Percentiles rank a stretch among this genome's conserved stretches.
Evolutionary conservation across 2,797 vertebrate genomes (phyloP).

Genomic region (Dromococcyx pavoninus): DNA sequence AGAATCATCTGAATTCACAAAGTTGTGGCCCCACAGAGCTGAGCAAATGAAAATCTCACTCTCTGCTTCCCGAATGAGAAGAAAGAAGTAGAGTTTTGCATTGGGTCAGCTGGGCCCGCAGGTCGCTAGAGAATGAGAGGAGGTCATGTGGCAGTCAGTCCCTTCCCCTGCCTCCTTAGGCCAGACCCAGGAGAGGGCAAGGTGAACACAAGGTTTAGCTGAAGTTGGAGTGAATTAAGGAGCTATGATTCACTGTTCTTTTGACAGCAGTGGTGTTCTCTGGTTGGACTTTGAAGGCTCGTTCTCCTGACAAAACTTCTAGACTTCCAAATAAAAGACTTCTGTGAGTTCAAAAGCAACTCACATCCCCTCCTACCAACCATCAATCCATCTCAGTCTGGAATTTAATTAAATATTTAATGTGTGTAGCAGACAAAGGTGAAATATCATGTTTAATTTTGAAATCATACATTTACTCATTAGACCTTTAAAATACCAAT

Average conservation of each 20-base stretch:
- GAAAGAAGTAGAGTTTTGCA: not conserved
- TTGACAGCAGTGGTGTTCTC: not conserved
- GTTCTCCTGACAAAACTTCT: not conserved
- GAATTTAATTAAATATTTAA: constrained; percentile 73
- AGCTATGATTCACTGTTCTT: not conserved
- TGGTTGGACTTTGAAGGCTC: not conserved
- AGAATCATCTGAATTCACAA: not conserved
- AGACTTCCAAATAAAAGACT: not conserved
- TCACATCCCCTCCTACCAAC: not conserved
- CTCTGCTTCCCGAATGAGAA: not conserved
- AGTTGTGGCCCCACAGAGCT: not conserved
- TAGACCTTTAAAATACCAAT: constrained; percentile 62
- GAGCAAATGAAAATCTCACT: not conserved
- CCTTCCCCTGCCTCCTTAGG: not conserved
- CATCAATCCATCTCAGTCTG: not conserved
- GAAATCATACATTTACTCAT: constrained; percentile 55
- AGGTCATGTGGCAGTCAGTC: not conserved
- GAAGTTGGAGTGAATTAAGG: not conserved
- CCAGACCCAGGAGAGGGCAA: not conserved
- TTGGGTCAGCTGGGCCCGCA: not conserved
- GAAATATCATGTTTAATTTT: constrained; percentile 66
- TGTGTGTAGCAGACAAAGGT: constrained; percentile 59
- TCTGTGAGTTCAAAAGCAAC: not conserved
- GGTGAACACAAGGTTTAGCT: not conserved
- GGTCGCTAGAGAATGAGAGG: not conserved